Base-by-base conservation (phyloP, 2,888 invertebrate species). In the Lochmaea crataegi region DNA sequence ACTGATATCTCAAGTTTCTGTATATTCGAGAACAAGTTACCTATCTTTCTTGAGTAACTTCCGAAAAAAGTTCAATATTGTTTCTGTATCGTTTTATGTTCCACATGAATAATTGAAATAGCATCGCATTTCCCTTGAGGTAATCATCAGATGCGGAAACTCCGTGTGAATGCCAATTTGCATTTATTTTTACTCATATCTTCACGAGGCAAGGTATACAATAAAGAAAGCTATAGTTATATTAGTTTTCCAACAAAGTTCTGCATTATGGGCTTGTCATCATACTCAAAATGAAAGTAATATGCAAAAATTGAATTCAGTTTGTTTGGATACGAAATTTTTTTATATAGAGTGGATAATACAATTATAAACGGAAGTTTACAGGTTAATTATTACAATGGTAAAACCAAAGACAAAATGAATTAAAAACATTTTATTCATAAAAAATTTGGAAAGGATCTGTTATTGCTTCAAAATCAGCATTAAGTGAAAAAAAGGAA, bases 121-220 rank as follows among this genome's bases (percentile, higher is more conserved):
- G 42, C 51, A 65, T 51, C 68, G 48, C 58, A 65, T 72, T 68
- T 72, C 68, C 69, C 63, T 58, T 18, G 68, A 68, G 68, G 72
- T 68, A 72, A 72, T 72, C 72, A 72, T 68, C 65, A 72, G 72
- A 72, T 72, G 68, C 60, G 65, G 68, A 68, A 68, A 72, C 72
- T 58, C 48, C 65, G 58, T 38, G 72, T 60, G 72, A 68, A 72
- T 72, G 68, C 51, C 65, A 68, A 72, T 68, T 72, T 72, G 57
- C 60, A 68, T 72, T 72, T 48, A 63, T 68, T 57, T 68, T 16
- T 57, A 9, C 48, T 26, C 48, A 61, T 61, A 68, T 51, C 45
- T 60, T 48, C n/a, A 41, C 61, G 38, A 45, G 22, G 60, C 18
- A 51, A 68, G 32, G 45, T 26, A 32, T 61, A 53, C 53, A 18